Evolutionary conservation across 2,888 invertebrate genomes (phyloP), one percentile per base, ranked within the genome.

Genomic region (Hymenopus coronatus): DNA sequence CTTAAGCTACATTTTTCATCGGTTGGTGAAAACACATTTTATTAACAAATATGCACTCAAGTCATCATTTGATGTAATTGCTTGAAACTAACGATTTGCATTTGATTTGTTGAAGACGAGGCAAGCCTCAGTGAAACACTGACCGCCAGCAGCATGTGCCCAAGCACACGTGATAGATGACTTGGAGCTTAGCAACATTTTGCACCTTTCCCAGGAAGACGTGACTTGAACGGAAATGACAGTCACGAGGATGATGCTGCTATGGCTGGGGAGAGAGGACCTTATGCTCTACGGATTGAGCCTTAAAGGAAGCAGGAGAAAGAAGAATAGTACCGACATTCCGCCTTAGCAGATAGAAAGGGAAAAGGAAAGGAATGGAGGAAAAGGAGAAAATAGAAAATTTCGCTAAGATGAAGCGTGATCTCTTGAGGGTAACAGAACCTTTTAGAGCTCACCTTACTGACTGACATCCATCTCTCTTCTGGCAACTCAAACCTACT

Each of bases 171-270:
- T 84, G 84, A 84, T 84, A 9, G 40, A 84, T 84, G 84, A 30
- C 84, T 30, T 25, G 2, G 33, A 84, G 30, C 84, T 84, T 84
- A 84, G 84, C 33, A 84, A 84, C 84, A 84, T 84, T 84, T 84
- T 84, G 84, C 84, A 84, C 84, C 84, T 84, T 84, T 84, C 84
- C 30, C 84, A 33, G 25, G 2, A 70, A 25, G 28, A 84, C 84
- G 84, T 84, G 84, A 84, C 84, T 33, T 30, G 84, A 84, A 84
- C 84, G 20, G 84, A 84, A 84, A 84, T 84, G 25, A 28, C 84
- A 33, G 15, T 20, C 84, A 84, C 6, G 54, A 25, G 20, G 54
- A 70, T 70, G 54, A 54, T 54, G 54, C 54, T 40, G 40, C 7
- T 9, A 9, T 9, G 40, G 40, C 7, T 14, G 54, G 14, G 20